These are phyloP conservation scores for Rugalucina vietnamica DNA, from an alignment of 2,888 invertebrate species.

Conservation along the genomic window DNA sequence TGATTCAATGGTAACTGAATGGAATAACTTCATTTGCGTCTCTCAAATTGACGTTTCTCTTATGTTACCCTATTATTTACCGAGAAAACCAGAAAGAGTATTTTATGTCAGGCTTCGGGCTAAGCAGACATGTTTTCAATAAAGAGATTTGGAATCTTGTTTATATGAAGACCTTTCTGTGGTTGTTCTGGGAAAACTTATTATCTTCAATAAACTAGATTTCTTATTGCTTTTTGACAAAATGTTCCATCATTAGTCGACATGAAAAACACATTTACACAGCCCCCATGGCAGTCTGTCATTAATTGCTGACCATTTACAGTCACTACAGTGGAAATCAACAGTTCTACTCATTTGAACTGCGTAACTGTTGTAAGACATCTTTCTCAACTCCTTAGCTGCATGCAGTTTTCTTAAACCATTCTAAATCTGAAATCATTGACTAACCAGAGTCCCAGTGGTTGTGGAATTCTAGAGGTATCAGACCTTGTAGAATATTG, in stretches of 20 bases:
- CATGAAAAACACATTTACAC: neutral
- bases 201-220: neutral
- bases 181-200: neutral
- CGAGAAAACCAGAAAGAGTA: neutral
- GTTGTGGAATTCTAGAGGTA: too few relatives aligned
- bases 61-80: neutral
- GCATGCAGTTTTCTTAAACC: too few relatives aligned
- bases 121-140: neutral
- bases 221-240: neutral
- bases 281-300: neutral
- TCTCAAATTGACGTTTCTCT: constrained; percentile 1
- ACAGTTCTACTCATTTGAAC: too few relatives aligned
- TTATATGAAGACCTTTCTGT: neutral
- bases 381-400: too few relatives aligned
- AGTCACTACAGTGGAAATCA: too few relatives aligned
- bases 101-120: neutral
- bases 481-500: neutral
- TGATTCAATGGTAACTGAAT: constrained; percentile 6
- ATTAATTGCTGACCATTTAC: neutral
- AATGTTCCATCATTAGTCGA: neutral
- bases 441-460: too few relatives aligned
- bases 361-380: too few relatives aligned
- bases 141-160: neutral
- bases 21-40: constrained; percentile 10
- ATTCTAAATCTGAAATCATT: too few relatives aligned